Evolutionary conservation across 2,113 vertebrate genomes (phyloP).

Genomic region (Osmerus mordax): DNA sequence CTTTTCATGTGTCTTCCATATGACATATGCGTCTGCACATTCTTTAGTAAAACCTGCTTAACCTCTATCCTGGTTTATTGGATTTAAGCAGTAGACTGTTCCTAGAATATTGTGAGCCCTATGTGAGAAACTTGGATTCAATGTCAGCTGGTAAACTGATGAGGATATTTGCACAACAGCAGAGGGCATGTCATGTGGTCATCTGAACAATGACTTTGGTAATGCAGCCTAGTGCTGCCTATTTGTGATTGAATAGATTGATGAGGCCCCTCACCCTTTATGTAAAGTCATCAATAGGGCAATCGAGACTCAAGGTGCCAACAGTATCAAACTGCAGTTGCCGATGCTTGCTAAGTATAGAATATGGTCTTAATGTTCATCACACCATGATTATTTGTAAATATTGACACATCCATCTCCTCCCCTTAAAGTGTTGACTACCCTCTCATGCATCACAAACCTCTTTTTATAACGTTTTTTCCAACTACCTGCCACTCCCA

Average conservation of each 20-base stretch:
- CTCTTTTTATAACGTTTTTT: too few species aligned
- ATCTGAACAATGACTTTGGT: background rate
- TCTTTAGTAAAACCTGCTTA: background rate
- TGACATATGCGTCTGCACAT: background rate
- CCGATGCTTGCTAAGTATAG: too few species aligned
- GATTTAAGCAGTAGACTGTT: background rate
- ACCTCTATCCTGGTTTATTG: background rate
- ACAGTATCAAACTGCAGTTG: background rate
- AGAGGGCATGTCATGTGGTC: background rate
- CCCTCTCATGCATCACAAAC: too few species aligned
- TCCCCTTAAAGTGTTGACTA: too few species aligned
- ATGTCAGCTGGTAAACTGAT: background rate
- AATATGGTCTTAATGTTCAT: too few species aligned
- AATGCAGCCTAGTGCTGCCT: background rate
- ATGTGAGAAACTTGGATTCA: background rate
- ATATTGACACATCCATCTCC: too few species aligned
- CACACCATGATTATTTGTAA: too few species aligned
- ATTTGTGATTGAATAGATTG: slow-evolving; percentile 14
- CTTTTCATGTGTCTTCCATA: background rate
- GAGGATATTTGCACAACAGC: slow-evolving; percentile 1
- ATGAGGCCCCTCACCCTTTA: background rate
- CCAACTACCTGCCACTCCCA: too few species aligned
- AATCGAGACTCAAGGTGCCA: background rate
- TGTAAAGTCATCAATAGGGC: background rate
- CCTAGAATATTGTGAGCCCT: background rate